phyloP scores from a whole-genome alignment of 2,797 vertebrate species.

The Thripadectes ignobilis region DNA sequence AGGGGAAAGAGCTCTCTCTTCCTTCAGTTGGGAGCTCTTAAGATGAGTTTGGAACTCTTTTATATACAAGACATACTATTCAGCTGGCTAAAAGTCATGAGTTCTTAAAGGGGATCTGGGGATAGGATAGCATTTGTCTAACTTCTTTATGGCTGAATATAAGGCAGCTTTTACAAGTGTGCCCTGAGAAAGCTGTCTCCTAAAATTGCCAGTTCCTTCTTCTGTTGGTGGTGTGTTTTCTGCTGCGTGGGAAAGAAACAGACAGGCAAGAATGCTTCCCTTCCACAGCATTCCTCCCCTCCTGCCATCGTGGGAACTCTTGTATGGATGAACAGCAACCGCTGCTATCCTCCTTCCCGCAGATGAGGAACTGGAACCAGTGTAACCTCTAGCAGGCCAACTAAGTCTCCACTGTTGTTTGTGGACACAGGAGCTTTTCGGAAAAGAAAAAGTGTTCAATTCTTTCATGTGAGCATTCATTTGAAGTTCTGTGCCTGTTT shows the following conservation, averaged over 20 bases:
- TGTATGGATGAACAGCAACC: background rate
- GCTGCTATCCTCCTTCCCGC: background rate
- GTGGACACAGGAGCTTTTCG: background rate
- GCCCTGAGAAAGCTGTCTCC: background rate
- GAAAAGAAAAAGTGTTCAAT: background rate
- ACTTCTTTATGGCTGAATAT: background rate
- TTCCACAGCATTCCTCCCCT: background rate
- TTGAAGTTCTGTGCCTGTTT: background rate
- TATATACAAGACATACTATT: background rate
- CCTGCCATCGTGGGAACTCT: accelerated
- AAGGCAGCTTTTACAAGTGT: background rate
- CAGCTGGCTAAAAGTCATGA: background rate
- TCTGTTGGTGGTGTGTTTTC: background rate
- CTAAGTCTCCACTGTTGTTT: background rate
- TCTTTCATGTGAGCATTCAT: background rate
- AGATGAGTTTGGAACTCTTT: background rate
- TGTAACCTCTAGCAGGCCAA: background rate
- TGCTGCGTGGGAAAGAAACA: background rate
- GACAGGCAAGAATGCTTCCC: background rate
- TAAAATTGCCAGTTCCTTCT: background rate
- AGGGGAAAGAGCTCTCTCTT: background rate
- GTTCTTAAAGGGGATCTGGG: background rate
- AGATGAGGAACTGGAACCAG: background rate
- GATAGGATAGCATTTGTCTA: background rate
- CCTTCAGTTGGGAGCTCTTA: background rate